These are phyloP conservation scores for Lithophane leautieri DNA, from an alignment of 2,888 invertebrate species.

Conservation along the genomic window DNA sequence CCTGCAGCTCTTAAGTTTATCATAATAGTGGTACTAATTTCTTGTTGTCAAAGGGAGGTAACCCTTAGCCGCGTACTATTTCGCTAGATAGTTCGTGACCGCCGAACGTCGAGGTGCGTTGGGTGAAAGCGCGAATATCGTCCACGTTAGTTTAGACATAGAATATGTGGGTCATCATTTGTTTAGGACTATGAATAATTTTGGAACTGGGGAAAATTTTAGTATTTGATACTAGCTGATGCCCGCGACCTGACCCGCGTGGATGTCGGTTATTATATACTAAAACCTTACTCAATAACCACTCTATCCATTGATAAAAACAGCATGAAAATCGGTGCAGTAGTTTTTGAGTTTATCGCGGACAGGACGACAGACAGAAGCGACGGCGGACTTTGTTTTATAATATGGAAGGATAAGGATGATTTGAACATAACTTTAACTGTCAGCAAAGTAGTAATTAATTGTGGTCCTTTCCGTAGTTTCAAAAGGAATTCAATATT, in stretches of 20 bases:
- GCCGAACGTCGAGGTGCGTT: conserved; percentile 24
- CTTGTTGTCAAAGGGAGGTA: background rate
- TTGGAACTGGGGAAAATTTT: background rate
- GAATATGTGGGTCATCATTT: conserved; percentile 14
- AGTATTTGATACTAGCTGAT: background rate
- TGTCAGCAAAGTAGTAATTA: too few relatives aligned
- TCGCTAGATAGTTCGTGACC: conserved; percentile 42
- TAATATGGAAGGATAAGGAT: too few relatives aligned
- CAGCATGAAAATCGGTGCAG: too few relatives aligned
- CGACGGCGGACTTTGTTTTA: too few relatives aligned
- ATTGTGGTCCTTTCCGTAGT: too few relatives aligned
- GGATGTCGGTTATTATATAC: too few relatives aligned
- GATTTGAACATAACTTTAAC: background rate
- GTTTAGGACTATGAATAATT: background rate
- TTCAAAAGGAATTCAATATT: too few relatives aligned
- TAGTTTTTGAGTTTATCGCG: too few relatives aligned
- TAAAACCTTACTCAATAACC: too few relatives aligned
- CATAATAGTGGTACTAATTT: background rate
- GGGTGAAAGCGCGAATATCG: conserved; percentile 34
- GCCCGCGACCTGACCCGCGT: too few relatives aligned
- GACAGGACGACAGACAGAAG: too few relatives aligned
- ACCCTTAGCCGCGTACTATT: conserved; percentile 31
- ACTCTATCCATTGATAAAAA: too few relatives aligned
- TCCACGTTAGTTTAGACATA: background rate
- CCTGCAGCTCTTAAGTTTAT: background rate